Evolutionary conservation across 2,113 vertebrate species (phyloP), one percentile per base, ranked within the genome.

Genomic region (Microcebus jonahi): DNA sequence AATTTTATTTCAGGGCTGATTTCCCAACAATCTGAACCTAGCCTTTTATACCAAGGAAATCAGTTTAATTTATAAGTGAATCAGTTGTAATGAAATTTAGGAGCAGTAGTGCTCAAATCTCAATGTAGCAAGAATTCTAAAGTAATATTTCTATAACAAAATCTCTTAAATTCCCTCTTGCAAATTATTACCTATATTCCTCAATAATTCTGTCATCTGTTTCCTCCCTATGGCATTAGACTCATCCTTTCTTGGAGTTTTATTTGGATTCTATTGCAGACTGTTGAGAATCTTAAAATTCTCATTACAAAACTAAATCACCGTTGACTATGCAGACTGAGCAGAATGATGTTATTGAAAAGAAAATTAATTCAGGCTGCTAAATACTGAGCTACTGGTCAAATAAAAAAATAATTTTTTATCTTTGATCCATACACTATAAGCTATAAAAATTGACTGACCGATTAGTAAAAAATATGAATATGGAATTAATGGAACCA

Each of bases 11-110:
- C 27, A n/a, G 39, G 42, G n/a, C 8, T 34, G 71, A 17, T 92
- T 96, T 67, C 20, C 17, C 50, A 90, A 84, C 20, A 50, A 70
- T 84, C 42, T 23, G 45, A 94, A 57, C 50, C 59, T 77, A 89
- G 36, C 67, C 25, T 79, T 94, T 97, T 50, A 88, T 6, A 77
- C 70, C 65, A 63, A 95, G 70, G 82, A 95, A 88, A 95, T 89
- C 75, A 45, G 42, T 93, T 88, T 94, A 95, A 96, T 92, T 94
- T 90, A 70, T 48, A 90, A 82, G 29, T 59, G 36, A 91, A 77
- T 86, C 23, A 14, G 27, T 88, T 96, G 53, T 84, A 71, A 94
- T 8, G 20, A 71, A 95, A 96, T 88, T 70, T 91, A 73, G 36
- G 75, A 87, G 57, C 67, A 53, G 2, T 55, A 13, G 18, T 53